Conservation (phyloP, 2,113 vertebrate species). For the Hippocampus zosterae region DNA sequence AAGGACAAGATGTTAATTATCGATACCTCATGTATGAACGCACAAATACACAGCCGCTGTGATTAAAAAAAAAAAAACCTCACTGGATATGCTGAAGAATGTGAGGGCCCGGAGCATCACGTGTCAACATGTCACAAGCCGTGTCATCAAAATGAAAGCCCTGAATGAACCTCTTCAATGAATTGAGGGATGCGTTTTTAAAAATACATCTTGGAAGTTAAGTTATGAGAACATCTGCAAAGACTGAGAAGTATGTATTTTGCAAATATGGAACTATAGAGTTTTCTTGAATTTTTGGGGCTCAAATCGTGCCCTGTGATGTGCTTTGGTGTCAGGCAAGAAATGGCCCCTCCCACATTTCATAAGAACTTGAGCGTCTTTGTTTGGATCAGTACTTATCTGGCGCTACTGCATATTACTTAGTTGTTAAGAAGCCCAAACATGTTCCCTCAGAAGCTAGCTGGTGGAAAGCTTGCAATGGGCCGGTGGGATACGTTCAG, state of each 20-base stretch:
- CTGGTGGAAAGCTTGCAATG: too few species aligned
- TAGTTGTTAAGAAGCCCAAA: too few species aligned
- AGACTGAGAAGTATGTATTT: background rate
- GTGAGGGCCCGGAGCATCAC: too few species aligned
- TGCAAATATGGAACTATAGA: too few species aligned
- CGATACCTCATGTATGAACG: slow-evolving; percentile 1
- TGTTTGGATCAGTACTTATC: too few species aligned
- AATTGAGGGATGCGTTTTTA: background rate
- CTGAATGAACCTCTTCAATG: background rate
- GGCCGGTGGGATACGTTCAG: too few species aligned
- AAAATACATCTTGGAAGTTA: background rate
- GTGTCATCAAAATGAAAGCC: background rate
- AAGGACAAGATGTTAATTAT: slow-evolving; percentile 14
- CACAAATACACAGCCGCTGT: background rate
- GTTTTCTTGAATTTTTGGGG: too few species aligned
- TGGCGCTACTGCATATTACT: too few species aligned
- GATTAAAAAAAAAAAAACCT: background rate
- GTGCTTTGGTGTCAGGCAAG: background rate
- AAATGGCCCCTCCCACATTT: background rate
- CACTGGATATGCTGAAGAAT: background rate
- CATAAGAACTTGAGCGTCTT: background rate
- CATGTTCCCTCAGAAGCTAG: too few species aligned
- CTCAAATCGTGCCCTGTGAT: background rate
- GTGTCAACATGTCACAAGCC: background rate
- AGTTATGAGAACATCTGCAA: background rate